These are phyloP conservation scores for Alligator sinensis DNA, from an alignment of 2,113 vertebrate genomes.

Conservation along the genomic window DNA sequence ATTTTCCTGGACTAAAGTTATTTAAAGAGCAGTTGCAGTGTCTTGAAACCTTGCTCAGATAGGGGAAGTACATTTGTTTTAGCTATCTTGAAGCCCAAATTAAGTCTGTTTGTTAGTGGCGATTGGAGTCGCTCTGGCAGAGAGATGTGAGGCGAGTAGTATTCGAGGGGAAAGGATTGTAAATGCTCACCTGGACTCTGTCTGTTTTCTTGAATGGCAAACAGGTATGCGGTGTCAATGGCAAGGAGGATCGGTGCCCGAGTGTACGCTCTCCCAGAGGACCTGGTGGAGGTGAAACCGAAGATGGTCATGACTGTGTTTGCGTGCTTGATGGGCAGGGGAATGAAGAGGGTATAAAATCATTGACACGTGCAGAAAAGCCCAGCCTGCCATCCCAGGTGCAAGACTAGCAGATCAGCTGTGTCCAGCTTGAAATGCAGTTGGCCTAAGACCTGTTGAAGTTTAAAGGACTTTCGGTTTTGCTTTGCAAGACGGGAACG, in stretches of 20 bases:
- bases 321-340: constrained; percentile 97
- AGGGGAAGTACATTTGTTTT: too few species aligned
- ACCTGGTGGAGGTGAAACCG: constrained; percentile 91
- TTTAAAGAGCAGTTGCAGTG: not conserved
- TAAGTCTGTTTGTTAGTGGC: not conserved
- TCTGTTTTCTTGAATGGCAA: not conserved
- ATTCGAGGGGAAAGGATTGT: not conserved
- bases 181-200: not conserved
- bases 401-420: constrained; percentile 77
- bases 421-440: constrained; percentile 80
- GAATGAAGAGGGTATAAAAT: constrained; percentile 91
- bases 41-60: not conserved
- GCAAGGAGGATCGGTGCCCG: constrained; percentile 92
- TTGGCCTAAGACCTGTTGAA: constrained; percentile 77
- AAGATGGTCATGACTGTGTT: constrained; percentile 99
- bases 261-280: constrained; percentile 93
- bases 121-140: not conserved
- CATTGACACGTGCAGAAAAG: not conserved
- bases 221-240: constrained; percentile 93
- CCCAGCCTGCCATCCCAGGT: constrained; percentile 60
- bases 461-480: constrained; percentile 75
- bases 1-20: not conserved
- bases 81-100: not conserved
- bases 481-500: constrained; percentile 78
- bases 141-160: not conserved